These are phyloP conservation scores for Gymnopithys bicolor DNA, from an alignment of 2,797 vertebrate species.

Conservation along the genomic window DNA sequence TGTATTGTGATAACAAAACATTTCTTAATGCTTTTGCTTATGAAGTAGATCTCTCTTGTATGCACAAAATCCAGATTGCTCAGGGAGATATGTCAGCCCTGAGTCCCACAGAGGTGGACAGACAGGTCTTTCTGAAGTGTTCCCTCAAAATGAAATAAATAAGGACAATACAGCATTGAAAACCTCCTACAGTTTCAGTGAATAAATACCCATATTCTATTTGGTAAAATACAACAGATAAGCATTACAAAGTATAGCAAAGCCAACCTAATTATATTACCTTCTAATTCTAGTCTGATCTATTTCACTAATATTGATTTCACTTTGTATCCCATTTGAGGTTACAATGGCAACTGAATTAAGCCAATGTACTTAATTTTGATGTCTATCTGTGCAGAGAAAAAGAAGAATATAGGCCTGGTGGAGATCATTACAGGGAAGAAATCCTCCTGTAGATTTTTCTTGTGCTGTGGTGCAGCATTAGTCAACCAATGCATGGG, in stretches of 20 bases:
- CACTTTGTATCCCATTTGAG: conserved; percentile 68
- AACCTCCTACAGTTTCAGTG: conserved; percentile 36
- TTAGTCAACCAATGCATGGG: not conserved
- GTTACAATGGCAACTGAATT: conserved; percentile 68
- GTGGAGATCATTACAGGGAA: conserved; percentile 41
- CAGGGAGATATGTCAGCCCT: not conserved
- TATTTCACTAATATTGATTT: conserved; percentile 68
- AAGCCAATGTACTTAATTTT: conserved; percentile 71
- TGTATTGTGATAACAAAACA: not conserved
- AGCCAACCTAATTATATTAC: conserved; percentile 64
- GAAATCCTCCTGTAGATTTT: not conserved
- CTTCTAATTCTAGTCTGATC: conserved; percentile 61
- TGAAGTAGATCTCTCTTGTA: not conserved
- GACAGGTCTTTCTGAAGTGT: conserved; percentile 2
- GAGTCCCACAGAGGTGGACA: not conserved
- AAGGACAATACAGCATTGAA: conserved; percentile 14
- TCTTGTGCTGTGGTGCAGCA: not conserved
- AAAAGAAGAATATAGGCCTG: conserved; percentile 12
- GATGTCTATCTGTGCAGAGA: conserved; percentile 46
- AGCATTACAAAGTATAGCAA: conserved; percentile 60
- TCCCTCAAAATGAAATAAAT: not conserved
- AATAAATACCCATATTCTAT: conserved; percentile 10
- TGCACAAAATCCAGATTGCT: not conserved
- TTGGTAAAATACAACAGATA: conserved; percentile 49
- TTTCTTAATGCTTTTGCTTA: not conserved